Evolutionary conservation across 2,888 invertebrate genomes (phyloP), one percentile per base, ranked within the genome.

Genomic region (Habrosyne pyritoides): DNA sequence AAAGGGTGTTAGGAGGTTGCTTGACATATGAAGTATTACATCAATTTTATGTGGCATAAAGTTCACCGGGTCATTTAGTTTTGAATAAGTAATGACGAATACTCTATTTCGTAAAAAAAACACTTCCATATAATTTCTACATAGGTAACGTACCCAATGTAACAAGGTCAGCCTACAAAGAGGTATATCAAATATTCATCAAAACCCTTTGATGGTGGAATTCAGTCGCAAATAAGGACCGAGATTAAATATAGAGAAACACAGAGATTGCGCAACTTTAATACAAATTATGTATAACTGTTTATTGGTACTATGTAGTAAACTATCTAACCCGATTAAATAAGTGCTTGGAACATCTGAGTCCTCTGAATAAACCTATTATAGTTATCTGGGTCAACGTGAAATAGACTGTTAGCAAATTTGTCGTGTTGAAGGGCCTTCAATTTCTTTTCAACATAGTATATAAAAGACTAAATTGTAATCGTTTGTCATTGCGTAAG

Each of bases 131-230:
- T 8, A n/a, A 18, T 42, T 2, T 2, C n/a, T 14, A 36, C 6
- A 18, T 18, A 42, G 42, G 42, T 42, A 42, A 42, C 42, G n/a
- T 42, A 18, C 36, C 14, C 14, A 42, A 14, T 18, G 42, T 42
- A 18, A 42, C 18, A 42, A 42, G 42, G 42, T 6, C 14, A 42
- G 42, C 7, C 36, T 36, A 10, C 52, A 52, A 22, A 22, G 52
- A 28, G 28, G 18, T 21, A 36, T 21, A 14, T 52, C 36, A 52
- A 52, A 52, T 52, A 52, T 52, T 36, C 33, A 36, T 21, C 47
- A 28, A 33, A 47, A 33, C 30, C 53, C 53, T 53, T 48, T 53
- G 53, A 53, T 48, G 47, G 53, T 33, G 30, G 47, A 28, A 47
- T 48, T 53, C 36, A 22, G 33, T 52, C n/a, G 21, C 36, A 52